phyloP scores from a whole-genome alignment of 1,140 invertebrate genomes.

The Drosophila nikananu region DNA sequence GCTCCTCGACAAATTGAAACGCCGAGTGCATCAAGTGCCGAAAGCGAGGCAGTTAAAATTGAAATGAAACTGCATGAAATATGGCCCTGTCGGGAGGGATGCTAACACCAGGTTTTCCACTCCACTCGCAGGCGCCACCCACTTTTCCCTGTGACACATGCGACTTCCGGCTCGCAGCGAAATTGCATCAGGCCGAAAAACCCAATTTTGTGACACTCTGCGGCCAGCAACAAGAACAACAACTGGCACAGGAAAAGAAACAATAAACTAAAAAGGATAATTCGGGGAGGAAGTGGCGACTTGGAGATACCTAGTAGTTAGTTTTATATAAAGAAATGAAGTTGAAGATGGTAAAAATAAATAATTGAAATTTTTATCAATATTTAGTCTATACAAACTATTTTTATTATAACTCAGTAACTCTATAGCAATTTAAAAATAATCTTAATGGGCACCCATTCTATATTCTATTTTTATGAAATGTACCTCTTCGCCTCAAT shows the following conservation, averaged over 20 bases:
- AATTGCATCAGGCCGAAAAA: constrained; percentile 73
- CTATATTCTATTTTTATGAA: too few species aligned
- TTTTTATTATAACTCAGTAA: too few species aligned
- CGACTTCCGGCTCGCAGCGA: constrained; percentile 75
- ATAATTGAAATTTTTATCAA: not conserved
- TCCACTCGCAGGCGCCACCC: constrained; percentile 11
- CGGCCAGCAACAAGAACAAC: constrained; percentile 43
- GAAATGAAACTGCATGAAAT: constrained; percentile 60
- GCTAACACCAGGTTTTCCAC: constrained; percentile 1
- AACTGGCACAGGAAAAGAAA: constrained; percentile 25
- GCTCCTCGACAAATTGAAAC: constrained; percentile 66
- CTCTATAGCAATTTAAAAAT: too few species aligned
- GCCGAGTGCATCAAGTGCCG: constrained; percentile 39
- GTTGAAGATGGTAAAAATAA: not conserved
- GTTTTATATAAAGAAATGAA: not conserved
- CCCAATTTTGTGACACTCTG: constrained; percentile 59
- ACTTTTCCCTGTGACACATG: constrained; percentile 65
- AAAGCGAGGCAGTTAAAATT: constrained; percentile 52
- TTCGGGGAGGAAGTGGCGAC: not conserved
- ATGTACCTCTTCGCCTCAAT: too few species aligned
- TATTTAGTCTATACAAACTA: too few species aligned
- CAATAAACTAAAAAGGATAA: constrained; percentile 8
- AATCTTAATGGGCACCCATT: too few species aligned
- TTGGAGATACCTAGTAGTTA: not conserved
- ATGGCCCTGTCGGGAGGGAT: constrained; percentile 14